phyloP scores from a whole-genome alignment of 2,797 vertebrate species.

The Etheostoma nigrum region DNA sequence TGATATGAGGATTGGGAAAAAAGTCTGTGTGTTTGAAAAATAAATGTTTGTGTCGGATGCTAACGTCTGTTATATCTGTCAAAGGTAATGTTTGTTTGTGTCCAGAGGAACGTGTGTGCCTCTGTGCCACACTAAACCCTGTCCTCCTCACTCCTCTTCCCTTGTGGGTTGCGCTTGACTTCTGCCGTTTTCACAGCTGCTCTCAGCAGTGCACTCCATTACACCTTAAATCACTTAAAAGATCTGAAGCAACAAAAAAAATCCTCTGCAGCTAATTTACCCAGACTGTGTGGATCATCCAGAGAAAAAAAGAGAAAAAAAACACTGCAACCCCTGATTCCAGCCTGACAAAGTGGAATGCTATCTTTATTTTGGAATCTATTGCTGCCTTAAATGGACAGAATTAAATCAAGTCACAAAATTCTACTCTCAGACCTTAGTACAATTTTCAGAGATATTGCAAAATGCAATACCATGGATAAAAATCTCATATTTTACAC shows the following conservation, averaged over 20 bases:
- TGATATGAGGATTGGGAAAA: constrained; percentile 7
- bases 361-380: constrained; percentile 50
- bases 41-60: constrained; percentile 26
- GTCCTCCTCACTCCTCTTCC: constrained; percentile 69
- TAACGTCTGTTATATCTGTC: constrained; percentile 38
- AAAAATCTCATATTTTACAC: constrained; percentile 55
- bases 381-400: constrained; percentile 33
- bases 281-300: constrained; percentile 74
- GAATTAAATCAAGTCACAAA: constrained; percentile 48
- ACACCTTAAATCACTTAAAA: constrained; percentile 86
- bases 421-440: constrained; percentile 17
- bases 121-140: constrained; percentile 57
- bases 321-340: constrained; percentile 67
- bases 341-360: constrained; percentile 47
- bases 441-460: constrained; percentile 25
- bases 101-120: constrained; percentile 52
- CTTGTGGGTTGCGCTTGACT: constrained; percentile 81
- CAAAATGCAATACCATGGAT: constrained; percentile 43
- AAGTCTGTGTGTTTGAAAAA: constrained; percentile 12
- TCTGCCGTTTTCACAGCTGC: constrained; percentile 83
- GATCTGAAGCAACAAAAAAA: constrained; percentile 81
- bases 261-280: constrained; percentile 79
- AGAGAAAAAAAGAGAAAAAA: constrained; percentile 61
- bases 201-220: constrained; percentile 83
- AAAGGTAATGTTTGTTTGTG: constrained; percentile 65